A percentile compares a stretch with the other conserved stretches of the same genome.
Evolutionary conservation across 2,888 invertebrate species (phyloP).

Genomic region (Thereva unica): DNA sequence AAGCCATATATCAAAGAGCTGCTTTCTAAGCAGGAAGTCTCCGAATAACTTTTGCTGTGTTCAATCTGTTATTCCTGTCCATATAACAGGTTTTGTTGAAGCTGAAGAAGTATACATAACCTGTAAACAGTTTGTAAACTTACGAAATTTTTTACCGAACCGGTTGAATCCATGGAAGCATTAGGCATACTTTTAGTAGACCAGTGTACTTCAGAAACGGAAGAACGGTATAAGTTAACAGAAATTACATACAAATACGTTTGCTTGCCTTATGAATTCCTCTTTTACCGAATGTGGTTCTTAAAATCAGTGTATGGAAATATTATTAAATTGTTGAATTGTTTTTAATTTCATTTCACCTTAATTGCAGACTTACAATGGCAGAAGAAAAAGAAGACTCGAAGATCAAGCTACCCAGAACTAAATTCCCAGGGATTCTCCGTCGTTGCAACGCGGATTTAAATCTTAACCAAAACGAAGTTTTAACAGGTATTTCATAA

Average conservation of each 20-base stretch:
- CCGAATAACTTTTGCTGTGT: slow-evolving; percentile 20
- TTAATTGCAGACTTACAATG: too few relatives aligned
- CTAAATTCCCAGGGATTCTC: too few relatives aligned
- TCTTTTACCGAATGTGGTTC: too few relatives aligned
- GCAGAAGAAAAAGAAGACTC: too few relatives aligned
- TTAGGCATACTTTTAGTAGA: slow-evolving; percentile 13
- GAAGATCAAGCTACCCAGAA: too few relatives aligned
- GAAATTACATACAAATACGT: not conserved
- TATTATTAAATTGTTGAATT: too few relatives aligned
- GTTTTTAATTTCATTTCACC: too few relatives aligned
- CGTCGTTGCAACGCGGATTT: too few relatives aligned
- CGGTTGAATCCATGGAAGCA: slow-evolving; percentile 2
- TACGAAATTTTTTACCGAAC: slow-evolving; percentile 5
- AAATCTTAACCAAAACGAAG: too few relatives aligned
- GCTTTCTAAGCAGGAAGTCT: not conserved
- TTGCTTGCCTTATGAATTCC: not conserved
- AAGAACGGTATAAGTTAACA: not conserved
- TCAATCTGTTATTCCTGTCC: slow-evolving; percentile 3
- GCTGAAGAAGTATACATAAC: not conserved
- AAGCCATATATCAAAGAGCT: not conserved
- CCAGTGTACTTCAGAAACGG: not conserved
- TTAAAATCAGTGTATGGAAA: too few relatives aligned
- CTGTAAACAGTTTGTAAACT: not conserved
- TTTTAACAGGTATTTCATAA: too few relatives aligned
- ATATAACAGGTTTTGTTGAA: slow-evolving; percentile 19